Percentiles rank a stretch among this genome's conserved stretches.
Conservation (phyloP, 2,113 vertebrate species). For the Merops nubicus region DNA sequence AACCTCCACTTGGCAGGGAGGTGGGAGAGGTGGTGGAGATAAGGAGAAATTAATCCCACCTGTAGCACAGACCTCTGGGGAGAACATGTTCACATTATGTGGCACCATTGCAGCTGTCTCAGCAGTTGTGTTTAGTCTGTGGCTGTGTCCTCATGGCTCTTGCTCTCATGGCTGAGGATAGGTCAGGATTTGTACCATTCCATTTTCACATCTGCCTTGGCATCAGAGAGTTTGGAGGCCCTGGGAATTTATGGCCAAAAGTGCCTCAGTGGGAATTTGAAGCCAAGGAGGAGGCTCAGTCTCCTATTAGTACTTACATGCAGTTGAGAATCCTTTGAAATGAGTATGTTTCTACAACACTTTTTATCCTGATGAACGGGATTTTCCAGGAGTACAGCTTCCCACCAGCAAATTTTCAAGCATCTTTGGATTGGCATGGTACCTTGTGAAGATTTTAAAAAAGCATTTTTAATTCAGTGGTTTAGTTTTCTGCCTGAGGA, state of each 20-base stretch:
- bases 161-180: background rate
- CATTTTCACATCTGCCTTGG: background rate
- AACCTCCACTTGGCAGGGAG: background rate
- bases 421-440: background rate
- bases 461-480: background rate
- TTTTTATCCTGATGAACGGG: conserved; percentile 5
- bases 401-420: background rate
- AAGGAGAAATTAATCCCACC: background rate
- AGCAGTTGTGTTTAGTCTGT: background rate
- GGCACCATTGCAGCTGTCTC: background rate
- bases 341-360: background rate
- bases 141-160: fast-evolving
- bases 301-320: background rate
- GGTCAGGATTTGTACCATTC: background rate
- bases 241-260: background rate
- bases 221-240: background rate
- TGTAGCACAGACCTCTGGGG: background rate
- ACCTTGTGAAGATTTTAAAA: background rate
- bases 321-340: background rate
- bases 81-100: fast-evolving
- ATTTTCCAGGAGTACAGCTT: conserved; percentile 17
- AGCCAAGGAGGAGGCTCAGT: background rate
- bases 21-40: background rate
- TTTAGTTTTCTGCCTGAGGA: background rate
- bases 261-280: background rate